Evolutionary conservation across 1,140 invertebrate genomes (phyloP).

Genomic region (Charaxes varanes): DNA sequence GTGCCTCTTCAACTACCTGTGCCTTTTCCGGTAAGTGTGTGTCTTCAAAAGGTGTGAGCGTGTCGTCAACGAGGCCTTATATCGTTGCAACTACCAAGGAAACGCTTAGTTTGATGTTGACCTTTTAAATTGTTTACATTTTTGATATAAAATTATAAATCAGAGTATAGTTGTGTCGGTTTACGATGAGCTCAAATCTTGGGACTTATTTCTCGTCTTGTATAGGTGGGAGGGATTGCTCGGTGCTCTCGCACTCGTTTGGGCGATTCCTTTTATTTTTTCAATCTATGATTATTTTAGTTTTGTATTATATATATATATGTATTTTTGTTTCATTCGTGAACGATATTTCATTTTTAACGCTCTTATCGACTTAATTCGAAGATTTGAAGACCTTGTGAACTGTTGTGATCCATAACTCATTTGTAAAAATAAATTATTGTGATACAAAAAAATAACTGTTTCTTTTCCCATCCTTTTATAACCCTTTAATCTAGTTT

Average conservation of each 20-base stretch:
- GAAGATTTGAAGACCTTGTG: slow-evolving; percentile 48
- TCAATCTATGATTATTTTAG: slow-evolving; percentile 23
- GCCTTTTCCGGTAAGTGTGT: too few species aligned
- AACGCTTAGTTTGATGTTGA: too few species aligned
- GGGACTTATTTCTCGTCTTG: slow-evolving; percentile 31
- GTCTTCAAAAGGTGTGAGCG: too few species aligned
- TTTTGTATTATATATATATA: slow-evolving; percentile 35
- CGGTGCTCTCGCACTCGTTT: slow-evolving; percentile 32
- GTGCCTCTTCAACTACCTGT: too few species aligned
- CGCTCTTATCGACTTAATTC: slow-evolving; percentile 43
- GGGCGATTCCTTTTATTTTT: too few species aligned
- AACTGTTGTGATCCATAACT: slow-evolving; percentile 66
- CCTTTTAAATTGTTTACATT: too few species aligned
- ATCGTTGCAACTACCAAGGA: too few species aligned
- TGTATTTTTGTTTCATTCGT: slow-evolving; percentile 36
- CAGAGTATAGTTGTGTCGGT: too few species aligned
- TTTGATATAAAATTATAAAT: too few species aligned
- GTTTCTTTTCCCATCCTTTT: slow-evolving; percentile 28
- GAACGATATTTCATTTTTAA: slow-evolving; percentile 44
- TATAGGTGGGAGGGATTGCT: slow-evolving; percentile 4
- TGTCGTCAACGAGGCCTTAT: too few species aligned
- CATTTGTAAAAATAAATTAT: slow-evolving; percentile 74
- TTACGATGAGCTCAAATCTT: slow-evolving; percentile 43
- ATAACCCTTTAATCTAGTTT: too few species aligned
- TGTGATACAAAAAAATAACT: slow-evolving; percentile 52